A percentile compares a stretch with the other conserved stretches of the same genome.
phyloP scores from a whole-genome alignment of 2,113 vertebrate genomes.

The Urocynchramus pylzowi region DNA sequence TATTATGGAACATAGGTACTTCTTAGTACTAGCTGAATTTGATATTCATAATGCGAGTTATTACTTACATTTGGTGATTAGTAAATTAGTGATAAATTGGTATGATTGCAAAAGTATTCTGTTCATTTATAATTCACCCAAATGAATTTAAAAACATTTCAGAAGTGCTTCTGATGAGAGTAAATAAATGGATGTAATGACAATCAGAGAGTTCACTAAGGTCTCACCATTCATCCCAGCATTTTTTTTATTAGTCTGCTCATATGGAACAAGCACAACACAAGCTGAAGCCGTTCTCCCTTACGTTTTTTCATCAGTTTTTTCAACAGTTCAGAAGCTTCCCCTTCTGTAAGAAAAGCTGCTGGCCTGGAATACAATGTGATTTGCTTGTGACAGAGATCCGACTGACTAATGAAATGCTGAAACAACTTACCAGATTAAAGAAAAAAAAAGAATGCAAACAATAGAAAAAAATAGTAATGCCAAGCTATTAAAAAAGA shows the following conservation, averaged over 20 bases:
- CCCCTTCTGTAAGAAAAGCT: neutral
- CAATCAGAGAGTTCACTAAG: neutral
- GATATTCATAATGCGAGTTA: neutral
- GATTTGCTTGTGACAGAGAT: neutral
- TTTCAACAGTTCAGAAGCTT: neutral
- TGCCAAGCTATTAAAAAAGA: neutral
- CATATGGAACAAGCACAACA: neutral
- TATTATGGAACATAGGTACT: neutral
- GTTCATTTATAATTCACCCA: conserved; percentile 28
- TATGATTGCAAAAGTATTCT: neutral
- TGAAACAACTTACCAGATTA: neutral
- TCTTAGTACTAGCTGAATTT: neutral
- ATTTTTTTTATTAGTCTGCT: neutral
- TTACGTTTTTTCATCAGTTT: neutral
- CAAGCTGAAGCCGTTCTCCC: neutral
- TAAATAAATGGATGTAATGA: conserved; percentile 32
- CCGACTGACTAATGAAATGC: neutral
- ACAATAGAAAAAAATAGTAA: neutral
- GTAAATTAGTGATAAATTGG: conserved; percentile 29
- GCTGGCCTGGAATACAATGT: neutral
- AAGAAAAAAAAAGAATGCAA: neutral
- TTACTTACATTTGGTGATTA: conserved; percentile 31
- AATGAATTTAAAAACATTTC: conserved; percentile 45
- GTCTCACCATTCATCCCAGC: neutral
- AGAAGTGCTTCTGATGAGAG: conserved; percentile 27